These are phyloP conservation scores for Crotalus tigris DNA, from an alignment of 2,113 vertebrate species.

Conservation along the genomic window DNA sequence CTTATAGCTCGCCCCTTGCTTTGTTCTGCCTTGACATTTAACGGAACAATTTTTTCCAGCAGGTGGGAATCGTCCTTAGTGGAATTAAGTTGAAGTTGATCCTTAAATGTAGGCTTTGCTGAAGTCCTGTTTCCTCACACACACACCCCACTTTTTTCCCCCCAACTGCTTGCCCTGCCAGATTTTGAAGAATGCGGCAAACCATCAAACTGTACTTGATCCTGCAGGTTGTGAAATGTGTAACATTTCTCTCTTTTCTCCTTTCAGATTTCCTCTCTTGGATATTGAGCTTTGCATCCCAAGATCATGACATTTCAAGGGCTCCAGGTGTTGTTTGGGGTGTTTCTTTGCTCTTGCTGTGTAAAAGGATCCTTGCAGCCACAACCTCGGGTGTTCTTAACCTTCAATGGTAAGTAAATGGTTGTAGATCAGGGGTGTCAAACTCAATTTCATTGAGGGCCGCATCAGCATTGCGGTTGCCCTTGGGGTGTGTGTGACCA, in stretches of 20 bases:
- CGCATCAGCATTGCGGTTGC: too few relatives aligned
- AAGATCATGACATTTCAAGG: conserved; percentile 69
- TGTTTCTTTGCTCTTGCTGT: conserved; percentile 66
- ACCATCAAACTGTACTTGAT: conserved; percentile 16
- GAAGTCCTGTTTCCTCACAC: not conserved
- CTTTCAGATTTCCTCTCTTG: conserved; percentile 59
- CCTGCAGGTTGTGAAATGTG: not conserved
- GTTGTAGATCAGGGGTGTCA: conserved; percentile 19
- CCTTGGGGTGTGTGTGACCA: too few relatives aligned
- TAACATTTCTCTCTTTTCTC: conserved; percentile 20
- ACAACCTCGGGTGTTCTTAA: conserved; percentile 77
- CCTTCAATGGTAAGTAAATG: conserved; percentile 76
- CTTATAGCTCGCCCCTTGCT: conserved; percentile 52
- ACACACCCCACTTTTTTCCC: not conserved
- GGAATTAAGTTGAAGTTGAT: conserved; percentile 43
- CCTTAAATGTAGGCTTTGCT: not conserved
- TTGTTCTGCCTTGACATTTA: conserved; percentile 63
- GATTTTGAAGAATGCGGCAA: not conserved
- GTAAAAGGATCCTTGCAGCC: conserved; percentile 74
- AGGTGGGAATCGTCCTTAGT: conserved; percentile 63
- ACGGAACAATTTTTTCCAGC: conserved; percentile 60
- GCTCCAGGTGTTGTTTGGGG: conserved; percentile 62
- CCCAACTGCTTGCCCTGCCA: not conserved
- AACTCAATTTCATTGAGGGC: too few relatives aligned
- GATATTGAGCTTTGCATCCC: conserved; percentile 61